Percentiles rank a stretch among this genome's conserved stretches.
These are phyloP conservation scores for Malachius bipustulatus DNA, from an alignment of 2,888 invertebrate genomes.

Conservation along the genomic window DNA sequence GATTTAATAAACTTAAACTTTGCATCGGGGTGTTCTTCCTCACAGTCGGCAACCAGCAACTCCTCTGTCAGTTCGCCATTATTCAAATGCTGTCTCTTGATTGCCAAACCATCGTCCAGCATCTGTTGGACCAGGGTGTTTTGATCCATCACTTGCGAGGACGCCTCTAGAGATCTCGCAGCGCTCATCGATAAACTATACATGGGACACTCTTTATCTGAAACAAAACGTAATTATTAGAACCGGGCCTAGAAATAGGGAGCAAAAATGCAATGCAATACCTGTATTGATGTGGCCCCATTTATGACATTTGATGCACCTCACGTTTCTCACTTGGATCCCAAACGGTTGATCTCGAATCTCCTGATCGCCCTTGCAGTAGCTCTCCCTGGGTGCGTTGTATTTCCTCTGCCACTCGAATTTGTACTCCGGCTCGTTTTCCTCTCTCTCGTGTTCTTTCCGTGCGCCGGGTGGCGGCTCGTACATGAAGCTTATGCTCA, in stretches of 20 bases:
- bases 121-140: constrained; percentile 75
- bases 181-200: constrained; percentile 76
- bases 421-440: constrained; percentile 93
- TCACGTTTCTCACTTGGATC: constrained; percentile 90
- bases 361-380: constrained; percentile 94
- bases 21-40: too few relatives aligned
- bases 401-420: constrained; percentile 99
- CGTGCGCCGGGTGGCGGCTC: constrained; percentile 97
- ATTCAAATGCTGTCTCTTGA: constrained; percentile 66
- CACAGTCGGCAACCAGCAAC: too few relatives aligned
- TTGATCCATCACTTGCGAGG: constrained; percentile 54
- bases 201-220: constrained; percentile 92
- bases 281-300: constrained; percentile 98
- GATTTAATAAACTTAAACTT: constrained; percentile 74
- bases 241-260: too few relatives aligned
- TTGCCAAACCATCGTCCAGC: constrained; percentile 80
- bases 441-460: constrained; percentile 81
- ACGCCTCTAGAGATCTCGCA: constrained; percentile 55
- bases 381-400: constrained; percentile 97
- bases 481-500: constrained; percentile 98
- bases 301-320: constrained; percentile 97
- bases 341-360: constrained; percentile 98
- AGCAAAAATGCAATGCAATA: too few relatives aligned
- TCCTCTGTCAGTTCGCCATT: too few relatives aligned
- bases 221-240: constrained; percentile 24